phyloP scores from a whole-genome alignment of 2,113 vertebrate genomes.

The Prolemur simus region DNA sequence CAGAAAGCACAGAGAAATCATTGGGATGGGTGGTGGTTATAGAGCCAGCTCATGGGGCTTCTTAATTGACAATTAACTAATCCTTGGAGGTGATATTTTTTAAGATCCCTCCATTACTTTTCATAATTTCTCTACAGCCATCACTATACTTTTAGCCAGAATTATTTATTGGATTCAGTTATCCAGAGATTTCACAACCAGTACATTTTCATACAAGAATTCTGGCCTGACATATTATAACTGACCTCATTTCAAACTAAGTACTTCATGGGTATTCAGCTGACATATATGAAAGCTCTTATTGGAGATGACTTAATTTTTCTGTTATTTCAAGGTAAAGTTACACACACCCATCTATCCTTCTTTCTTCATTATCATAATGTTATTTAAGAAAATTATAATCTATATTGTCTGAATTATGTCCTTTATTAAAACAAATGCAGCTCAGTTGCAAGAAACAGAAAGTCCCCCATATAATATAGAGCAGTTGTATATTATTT shows the following conservation, averaged over 20 bases:
- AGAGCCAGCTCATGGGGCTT: not conserved
- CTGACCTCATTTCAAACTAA: not conserved
- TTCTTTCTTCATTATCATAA: not conserved
- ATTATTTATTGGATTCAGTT: not conserved
- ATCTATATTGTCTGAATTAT: not conserved
- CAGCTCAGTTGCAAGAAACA: not conserved
- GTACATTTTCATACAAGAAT: not conserved
- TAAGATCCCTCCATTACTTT: not conserved
- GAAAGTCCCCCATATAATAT: not conserved
- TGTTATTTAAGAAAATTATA: not conserved
- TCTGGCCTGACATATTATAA: not conserved
- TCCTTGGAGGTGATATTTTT: not conserved
- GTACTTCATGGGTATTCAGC: not conserved
- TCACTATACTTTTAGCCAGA: not conserved
- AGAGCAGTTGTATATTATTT: not conserved
- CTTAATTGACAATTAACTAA: not conserved
- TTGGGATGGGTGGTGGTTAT: not conserved
- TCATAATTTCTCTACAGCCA: not conserved
- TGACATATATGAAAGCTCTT: not conserved
- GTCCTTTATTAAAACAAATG: not conserved
- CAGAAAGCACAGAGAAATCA: not conserved
- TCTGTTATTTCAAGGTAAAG: not conserved
- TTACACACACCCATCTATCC: not conserved
- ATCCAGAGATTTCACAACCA: not conserved
- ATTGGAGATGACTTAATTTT: not conserved